A percentile compares a stretch with the other conserved stretches of the same genome.
These are phyloP conservation scores for Diadophis punctatus DNA, from an alignment of 2,113 vertebrate species.

Conservation along the genomic window DNA sequence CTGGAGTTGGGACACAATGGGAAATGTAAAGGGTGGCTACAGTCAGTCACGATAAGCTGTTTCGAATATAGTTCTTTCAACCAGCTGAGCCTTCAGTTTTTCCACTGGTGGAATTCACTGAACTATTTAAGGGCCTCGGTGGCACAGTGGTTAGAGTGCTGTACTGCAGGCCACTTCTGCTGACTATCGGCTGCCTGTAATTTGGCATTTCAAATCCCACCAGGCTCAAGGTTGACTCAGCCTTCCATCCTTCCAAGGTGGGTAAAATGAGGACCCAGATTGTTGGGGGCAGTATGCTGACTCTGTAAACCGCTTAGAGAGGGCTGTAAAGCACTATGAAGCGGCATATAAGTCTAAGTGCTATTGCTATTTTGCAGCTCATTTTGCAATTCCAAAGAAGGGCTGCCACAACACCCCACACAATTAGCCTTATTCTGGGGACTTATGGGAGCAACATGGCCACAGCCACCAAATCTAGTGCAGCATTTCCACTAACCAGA, in stretches of 20 bases:
- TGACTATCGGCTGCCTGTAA: too few relatives aligned
- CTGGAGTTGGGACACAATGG: background rate
- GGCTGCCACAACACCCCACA: background rate
- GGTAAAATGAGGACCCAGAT: too few relatives aligned
- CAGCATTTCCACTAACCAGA: background rate
- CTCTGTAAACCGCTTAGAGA: too few relatives aligned
- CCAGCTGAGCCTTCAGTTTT: background rate
- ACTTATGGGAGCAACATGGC: background rate
- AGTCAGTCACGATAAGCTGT: background rate
- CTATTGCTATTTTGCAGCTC: background rate
- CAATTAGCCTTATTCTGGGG: background rate
- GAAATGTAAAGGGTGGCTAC: background rate
- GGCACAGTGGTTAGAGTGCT: too few relatives aligned
- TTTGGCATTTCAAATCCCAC: too few relatives aligned
- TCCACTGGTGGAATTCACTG: background rate
- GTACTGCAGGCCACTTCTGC: too few relatives aligned
- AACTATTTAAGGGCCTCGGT: too few relatives aligned
- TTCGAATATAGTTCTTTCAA: background rate
- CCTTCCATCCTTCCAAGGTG: too few relatives aligned
- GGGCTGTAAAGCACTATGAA: too few relatives aligned
- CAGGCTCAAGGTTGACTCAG: too few relatives aligned
- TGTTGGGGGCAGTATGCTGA: too few relatives aligned
- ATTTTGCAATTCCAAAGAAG: background rate
- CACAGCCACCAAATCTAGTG: background rate
- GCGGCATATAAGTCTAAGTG: too few relatives aligned